phyloP scores from a whole-genome alignment of 2,888 invertebrate genomes.

The Lamellibrachia satsuma region DNA sequence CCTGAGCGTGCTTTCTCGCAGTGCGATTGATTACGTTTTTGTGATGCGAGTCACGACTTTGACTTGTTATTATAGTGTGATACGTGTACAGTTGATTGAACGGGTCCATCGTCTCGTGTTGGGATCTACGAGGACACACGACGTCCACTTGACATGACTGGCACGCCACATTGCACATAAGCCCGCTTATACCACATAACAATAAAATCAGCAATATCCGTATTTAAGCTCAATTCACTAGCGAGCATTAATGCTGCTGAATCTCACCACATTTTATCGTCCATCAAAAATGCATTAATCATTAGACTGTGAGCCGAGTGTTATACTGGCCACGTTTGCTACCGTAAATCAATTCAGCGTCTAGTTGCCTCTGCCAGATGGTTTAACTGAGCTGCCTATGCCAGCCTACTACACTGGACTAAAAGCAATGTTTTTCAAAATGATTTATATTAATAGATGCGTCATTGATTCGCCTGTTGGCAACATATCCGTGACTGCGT shows the following conservation, averaged over 20 bases:
- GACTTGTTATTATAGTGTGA: neutral
- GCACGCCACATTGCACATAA: neutral
- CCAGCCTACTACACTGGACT: neutral
- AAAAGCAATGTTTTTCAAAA: neutral
- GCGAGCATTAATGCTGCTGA: neutral
- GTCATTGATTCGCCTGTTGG: neutral
- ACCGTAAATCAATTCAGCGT: neutral
- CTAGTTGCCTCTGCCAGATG: neutral
- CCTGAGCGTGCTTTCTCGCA: neutral
- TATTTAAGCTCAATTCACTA: neutral
- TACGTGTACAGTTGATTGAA: neutral
- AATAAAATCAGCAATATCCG: constrained; percentile 9
- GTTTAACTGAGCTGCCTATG: neutral
- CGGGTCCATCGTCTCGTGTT: neutral
- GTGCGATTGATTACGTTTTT: neutral
- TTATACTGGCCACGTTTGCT: neutral
- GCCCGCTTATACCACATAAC: neutral
- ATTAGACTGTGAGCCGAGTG: neutral
- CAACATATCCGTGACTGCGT: neutral
- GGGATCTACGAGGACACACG: neutral
- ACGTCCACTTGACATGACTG: neutral
- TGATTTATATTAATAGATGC: neutral
- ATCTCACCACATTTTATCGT: neutral
- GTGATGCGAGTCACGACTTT: neutral
- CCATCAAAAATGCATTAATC: neutral